Conservation (phyloP, 2,888 invertebrate species). For the Hyppa rectilinea region DNA sequence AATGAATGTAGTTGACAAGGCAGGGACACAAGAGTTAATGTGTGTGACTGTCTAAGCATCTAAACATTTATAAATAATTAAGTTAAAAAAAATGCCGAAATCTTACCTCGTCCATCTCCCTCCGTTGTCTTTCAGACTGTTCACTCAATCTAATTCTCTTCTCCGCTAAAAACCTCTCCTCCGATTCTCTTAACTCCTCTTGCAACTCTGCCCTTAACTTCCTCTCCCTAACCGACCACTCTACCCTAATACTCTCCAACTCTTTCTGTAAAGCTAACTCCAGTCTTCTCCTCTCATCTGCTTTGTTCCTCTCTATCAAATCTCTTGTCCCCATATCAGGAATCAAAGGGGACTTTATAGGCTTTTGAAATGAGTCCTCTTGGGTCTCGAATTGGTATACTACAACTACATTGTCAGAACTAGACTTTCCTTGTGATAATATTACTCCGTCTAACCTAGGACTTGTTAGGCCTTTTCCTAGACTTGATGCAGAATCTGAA, state of each 20-base stretch:
- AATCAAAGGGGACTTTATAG: slow-evolving; percentile 82
- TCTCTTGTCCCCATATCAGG: slow-evolving; percentile 84
- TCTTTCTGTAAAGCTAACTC: slow-evolving; percentile 87
- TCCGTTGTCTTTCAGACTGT: slow-evolving; percentile 84
- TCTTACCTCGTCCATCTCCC: slow-evolving; percentile 86
- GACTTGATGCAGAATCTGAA: slow-evolving; percentile 81
- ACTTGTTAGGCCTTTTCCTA: slow-evolving; percentile 80
- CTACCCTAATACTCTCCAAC: slow-evolving; percentile 89
- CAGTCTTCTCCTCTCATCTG: slow-evolving; percentile 83
- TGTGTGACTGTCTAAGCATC: background rate
- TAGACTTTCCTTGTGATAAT: slow-evolving; percentile 86
- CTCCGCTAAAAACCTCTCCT: slow-evolving; percentile 85
- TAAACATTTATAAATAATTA: background rate
- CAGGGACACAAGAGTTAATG: background rate
- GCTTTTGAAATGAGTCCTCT: slow-evolving; percentile 77
- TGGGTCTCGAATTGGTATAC: slow-evolving; percentile 87
- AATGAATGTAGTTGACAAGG: background rate
- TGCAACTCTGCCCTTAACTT: slow-evolving; percentile 89
- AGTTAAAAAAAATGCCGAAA: background rate
- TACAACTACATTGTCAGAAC: slow-evolving; percentile 85
- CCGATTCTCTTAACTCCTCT: slow-evolving; percentile 87
- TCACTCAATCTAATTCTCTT: slow-evolving; percentile 84
- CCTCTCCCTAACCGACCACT: slow-evolving; percentile 90
- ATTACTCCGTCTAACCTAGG: slow-evolving; percentile 86
- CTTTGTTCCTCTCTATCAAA: slow-evolving; percentile 84